A percentile compares a stretch with the other conserved stretches of the same genome.
Conservation (phyloP, 2,113 vertebrate species). For the Halcyon malimbica region DNA sequence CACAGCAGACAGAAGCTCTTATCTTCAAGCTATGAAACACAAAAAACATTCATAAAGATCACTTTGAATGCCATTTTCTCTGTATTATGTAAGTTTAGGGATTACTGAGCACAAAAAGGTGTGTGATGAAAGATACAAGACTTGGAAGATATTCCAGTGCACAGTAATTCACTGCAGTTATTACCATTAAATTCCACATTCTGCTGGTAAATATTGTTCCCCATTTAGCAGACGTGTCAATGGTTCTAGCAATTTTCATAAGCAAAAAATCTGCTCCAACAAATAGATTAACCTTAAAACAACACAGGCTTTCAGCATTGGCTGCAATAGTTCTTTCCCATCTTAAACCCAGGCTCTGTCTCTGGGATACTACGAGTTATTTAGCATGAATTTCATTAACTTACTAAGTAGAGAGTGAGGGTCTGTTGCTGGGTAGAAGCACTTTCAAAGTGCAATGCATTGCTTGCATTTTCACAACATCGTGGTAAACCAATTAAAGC, state of each 20-base stretch:
- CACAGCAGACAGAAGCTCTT: conserved; percentile 70
- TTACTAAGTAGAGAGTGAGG: not conserved
- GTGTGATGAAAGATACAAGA: conserved; percentile 60
- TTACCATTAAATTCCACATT: conserved; percentile 57
- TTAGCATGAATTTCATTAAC: not conserved
- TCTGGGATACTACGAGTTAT: not conserved
- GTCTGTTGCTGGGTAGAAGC: not conserved
- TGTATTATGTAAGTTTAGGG: conserved; percentile 69
- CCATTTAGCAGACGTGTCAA: conserved; percentile 17
- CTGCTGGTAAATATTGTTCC: conserved; percentile 28
- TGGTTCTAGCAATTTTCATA: conserved; percentile 20
- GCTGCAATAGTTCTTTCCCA: not conserved
- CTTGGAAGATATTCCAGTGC: conserved; percentile 34
- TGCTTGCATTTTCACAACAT: conserved; percentile 1
- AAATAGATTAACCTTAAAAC: conserved; percentile 35
- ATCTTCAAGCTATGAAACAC: conserved; percentile 74
- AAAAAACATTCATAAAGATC: conserved; percentile 70
- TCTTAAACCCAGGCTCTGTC: not conserved
- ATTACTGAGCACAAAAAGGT: conserved; percentile 70
- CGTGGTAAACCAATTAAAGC: conserved; percentile 41
- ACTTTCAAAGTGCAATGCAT: not conserved
- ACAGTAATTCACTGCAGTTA: conserved; percentile 37
- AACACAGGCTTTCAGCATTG: not conserved
- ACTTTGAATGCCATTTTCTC: conserved; percentile 71
- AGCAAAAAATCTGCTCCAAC: conserved; percentile 36